Conservation (phyloP, 2,888 invertebrate species). For the Perizoma affinitatum region DNA sequence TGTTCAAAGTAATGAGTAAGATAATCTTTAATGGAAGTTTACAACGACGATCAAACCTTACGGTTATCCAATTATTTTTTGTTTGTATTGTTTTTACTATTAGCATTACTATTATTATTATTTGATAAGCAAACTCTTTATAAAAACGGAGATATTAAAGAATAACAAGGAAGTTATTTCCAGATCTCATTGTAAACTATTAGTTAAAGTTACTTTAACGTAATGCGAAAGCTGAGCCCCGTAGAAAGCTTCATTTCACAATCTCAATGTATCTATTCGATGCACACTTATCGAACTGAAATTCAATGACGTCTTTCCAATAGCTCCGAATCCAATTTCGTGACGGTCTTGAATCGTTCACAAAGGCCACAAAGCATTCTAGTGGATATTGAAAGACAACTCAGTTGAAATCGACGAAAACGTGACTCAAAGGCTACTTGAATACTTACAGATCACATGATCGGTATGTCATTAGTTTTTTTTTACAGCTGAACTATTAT, state of each 20-base stretch:
- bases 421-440: not conserved
- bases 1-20: slow-evolving; percentile 1
- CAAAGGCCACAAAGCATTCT: not conserved
- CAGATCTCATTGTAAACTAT: too few species aligned
- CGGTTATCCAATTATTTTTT: slow-evolving; percentile 1
- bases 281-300: not conserved
- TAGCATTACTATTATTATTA: too few species aligned
- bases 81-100: not conserved
- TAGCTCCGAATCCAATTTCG: not conserved
- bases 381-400: not conserved
- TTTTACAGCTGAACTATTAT: too few species aligned
- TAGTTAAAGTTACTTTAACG: too few species aligned
- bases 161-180: too few species aligned
- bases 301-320: not conserved
- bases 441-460: too few species aligned
- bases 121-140: not conserved
- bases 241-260: too few species aligned
- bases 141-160: not conserved
- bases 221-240: too few species aligned
- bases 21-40: slow-evolving; percentile 2
- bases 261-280: too few species aligned
- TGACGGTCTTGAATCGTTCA: not conserved
- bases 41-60: too few species aligned
- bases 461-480: too few species aligned
- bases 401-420: not conserved